These are phyloP conservation scores for Sardinella longiceps DNA, from an alignment of 2,797 vertebrate genomes.

Conservation along the genomic window DNA sequence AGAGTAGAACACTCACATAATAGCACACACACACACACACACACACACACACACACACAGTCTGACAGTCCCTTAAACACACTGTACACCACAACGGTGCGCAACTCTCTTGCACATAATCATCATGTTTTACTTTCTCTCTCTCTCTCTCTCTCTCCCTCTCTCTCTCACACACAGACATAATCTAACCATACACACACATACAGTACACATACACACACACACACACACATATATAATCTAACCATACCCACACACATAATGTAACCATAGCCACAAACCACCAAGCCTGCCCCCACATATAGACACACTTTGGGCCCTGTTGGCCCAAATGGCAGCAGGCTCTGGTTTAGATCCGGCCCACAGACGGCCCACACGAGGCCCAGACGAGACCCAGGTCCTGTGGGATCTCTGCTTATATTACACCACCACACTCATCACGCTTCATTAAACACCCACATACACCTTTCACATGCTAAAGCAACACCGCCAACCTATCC, in stretches of 20 bases:
- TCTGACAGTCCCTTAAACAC: neutral
- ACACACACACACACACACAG: neutral
- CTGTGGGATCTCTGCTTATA: constrained; percentile 36
- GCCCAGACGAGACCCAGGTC: too few relatives aligned
- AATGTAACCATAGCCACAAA: too few relatives aligned
- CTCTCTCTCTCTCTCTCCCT: too few relatives aligned
- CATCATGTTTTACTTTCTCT: too few relatives aligned
- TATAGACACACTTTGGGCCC: constrained; percentile 42
- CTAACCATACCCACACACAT: too few relatives aligned
- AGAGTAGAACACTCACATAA: neutral
- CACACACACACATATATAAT: too few relatives aligned
- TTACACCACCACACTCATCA: constrained; percentile 41
- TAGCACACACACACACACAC: neutral
- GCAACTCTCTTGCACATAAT: neutral
- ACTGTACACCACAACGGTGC: neutral
- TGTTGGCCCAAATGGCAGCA: neutral
- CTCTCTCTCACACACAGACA: too few relatives aligned
- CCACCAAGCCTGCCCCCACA: neutral
- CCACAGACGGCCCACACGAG: too few relatives aligned
- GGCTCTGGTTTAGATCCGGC: too few relatives aligned
- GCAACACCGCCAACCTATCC: too few relatives aligned
- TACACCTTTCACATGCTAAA: neutral
- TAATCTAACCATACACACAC: too few relatives aligned
- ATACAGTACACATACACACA: too few relatives aligned
- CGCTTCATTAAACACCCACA: constrained; percentile 14